A percentile compares a stretch with the other conserved stretches of the same genome.
phyloP scores from a whole-genome alignment of 2,113 vertebrate species.

The Crotophaga sulcirostris region DNA sequence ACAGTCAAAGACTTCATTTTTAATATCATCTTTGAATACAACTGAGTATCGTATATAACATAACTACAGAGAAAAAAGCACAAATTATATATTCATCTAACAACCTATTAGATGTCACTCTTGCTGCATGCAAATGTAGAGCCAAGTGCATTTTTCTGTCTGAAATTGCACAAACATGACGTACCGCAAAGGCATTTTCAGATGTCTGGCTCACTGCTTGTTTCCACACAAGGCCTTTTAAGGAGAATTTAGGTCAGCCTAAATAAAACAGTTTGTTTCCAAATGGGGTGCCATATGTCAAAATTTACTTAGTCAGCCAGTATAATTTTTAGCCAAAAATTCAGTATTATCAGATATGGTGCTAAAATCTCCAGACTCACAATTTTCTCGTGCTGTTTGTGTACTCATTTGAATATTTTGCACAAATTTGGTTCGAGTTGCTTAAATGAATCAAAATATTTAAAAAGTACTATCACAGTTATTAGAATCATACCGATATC shows the following conservation, averaged over 20 bases:
- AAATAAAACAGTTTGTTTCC: not conserved
- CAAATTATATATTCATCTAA: not conserved
- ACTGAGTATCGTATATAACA: not conserved
- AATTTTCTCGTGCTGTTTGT: not conserved
- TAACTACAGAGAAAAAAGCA: not conserved
- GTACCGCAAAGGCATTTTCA: constrained; percentile 34
- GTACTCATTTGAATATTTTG: not conserved
- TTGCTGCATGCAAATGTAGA: constrained; percentile 33
- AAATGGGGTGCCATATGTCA: not conserved
- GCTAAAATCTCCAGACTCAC: not conserved
- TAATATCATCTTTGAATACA: not conserved
- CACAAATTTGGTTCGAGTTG: not conserved
- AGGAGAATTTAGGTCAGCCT: constrained; percentile 28
- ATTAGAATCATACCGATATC: not conserved
- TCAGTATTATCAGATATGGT: not conserved
- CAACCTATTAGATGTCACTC: constrained; percentile 7
- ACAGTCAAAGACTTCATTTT: not conserved
- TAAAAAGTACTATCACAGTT: not conserved
- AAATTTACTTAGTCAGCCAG: not conserved
- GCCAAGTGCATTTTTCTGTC: constrained; percentile 54
- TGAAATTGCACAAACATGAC: constrained; percentile 16
- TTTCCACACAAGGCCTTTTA: constrained; percentile 18
- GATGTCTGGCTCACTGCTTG: not conserved
- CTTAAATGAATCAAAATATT: not conserved
- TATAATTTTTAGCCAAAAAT: not conserved